These are phyloP conservation scores for Anthrax anthrax DNA, from an alignment of 2,888 invertebrate genomes.

Conservation along the genomic window DNA sequence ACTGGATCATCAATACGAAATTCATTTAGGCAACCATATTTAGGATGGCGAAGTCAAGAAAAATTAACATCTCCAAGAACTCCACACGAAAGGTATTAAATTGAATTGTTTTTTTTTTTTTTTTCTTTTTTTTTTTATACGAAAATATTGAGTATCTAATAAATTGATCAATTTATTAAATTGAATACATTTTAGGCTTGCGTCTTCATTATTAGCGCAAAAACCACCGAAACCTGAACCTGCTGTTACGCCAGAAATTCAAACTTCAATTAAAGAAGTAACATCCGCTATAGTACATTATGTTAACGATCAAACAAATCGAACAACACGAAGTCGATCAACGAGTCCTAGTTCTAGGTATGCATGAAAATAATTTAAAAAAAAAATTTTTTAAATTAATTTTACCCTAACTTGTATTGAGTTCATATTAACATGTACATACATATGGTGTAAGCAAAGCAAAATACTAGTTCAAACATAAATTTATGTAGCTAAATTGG, in stretches of 20 bases:
- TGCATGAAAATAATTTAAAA: too few relatives aligned
- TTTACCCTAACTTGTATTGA: too few relatives aligned
- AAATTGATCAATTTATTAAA: background rate
- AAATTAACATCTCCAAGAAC: slow-evolving; percentile 65
- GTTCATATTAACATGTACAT: too few relatives aligned
- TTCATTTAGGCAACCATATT: slow-evolving; percentile 74
- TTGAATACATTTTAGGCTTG: slow-evolving; percentile 47
- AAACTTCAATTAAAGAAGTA: slow-evolving; percentile 80
- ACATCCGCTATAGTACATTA: slow-evolving; percentile 87
- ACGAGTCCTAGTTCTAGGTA: slow-evolving; percentile 35
- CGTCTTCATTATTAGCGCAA: slow-evolving; percentile 47
- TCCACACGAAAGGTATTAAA: slow-evolving; percentile 58
- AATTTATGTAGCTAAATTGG: too few relatives aligned
- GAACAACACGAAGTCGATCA: slow-evolving; percentile 36
- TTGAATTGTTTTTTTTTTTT: background rate
- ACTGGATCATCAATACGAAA: slow-evolving; percentile 36
- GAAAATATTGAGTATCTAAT: too few relatives aligned
- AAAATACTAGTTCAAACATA: too few relatives aligned
- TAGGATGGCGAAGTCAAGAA: slow-evolving; percentile 82
- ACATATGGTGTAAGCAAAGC: too few relatives aligned
- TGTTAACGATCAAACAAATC: slow-evolving; percentile 57
- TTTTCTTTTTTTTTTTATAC: too few relatives aligned
- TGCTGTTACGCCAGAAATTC: slow-evolving; percentile 47
- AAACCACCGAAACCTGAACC: slow-evolving; percentile 33
- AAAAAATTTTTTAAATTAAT: too few relatives aligned